phyloP scores from a whole-genome alignment of 2,888 invertebrate species.

The Eremobia ochroleuca region DNA sequence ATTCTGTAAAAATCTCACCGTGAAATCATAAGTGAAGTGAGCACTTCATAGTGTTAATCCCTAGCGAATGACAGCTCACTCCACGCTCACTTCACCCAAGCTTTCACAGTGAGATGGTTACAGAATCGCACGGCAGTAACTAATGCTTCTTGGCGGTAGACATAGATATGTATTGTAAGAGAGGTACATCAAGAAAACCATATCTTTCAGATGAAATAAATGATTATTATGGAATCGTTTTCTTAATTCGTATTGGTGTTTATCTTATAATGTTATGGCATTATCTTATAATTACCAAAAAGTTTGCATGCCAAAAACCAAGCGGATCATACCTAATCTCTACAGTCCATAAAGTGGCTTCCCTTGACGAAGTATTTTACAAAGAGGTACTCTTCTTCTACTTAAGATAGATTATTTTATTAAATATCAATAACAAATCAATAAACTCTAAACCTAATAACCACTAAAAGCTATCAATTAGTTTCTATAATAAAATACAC shows the following conservation, averaged over 20 bases:
- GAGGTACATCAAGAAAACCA: neutral
- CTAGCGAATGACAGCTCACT: too few relatives aligned
- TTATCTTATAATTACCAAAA: neutral
- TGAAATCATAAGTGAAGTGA: too few relatives aligned
- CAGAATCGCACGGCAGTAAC: too few relatives aligned
- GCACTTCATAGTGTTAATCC: too few relatives aligned
- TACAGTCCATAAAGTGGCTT: neutral
- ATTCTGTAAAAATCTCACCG: too few relatives aligned
- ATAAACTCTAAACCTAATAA: slow-evolving; percentile 54
- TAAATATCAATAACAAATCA: slow-evolving; percentile 28
- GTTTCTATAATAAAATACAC: slow-evolving; percentile 56
- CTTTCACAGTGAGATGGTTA: too few relatives aligned
- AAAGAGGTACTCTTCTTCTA: neutral
- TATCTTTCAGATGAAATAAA: neutral
- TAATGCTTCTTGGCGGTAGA: neutral
- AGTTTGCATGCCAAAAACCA: neutral
- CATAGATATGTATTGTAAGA: neutral
- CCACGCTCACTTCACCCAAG: too few relatives aligned
- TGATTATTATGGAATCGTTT: neutral
- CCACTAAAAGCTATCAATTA: slow-evolving; percentile 62
- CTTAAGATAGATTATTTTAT: neutral
- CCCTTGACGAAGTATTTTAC: neutral
- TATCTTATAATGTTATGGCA: neutral
- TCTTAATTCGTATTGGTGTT: neutral
- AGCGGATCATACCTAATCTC: neutral